Evolutionary conservation across 2,888 invertebrate genomes (phyloP), one percentile per base, ranked within the genome.

Genomic region (Trissolcus japonicus): DNA sequence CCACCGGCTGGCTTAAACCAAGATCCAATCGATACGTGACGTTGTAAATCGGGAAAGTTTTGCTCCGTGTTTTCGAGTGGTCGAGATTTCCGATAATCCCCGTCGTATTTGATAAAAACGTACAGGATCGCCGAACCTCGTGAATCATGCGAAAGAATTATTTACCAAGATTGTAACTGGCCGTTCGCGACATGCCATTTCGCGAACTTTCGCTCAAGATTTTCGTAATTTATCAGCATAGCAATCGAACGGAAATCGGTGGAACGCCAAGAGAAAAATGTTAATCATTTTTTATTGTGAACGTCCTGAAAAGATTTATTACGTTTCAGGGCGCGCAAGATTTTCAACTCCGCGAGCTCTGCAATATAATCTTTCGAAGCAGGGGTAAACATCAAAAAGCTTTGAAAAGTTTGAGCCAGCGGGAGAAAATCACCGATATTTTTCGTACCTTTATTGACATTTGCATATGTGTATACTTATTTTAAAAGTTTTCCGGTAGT

Each of bases 41-140:
- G 74, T 71, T 74, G 78, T 78, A 78, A 78, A 78, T 75, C 78
- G 71, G 74, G 63, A 75, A 78, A 78, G 75, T 78, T 78, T 71
- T 48, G 78, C 75, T 54, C 63, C 62, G 75, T 75, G 74, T 78
- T 75, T 78, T 71, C 74, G 78, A 78, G 66, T 74, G 78, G 78
- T 67, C 71, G 74, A 75, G 78, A 78, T 78, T 78, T 78, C 71
- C 75, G 78, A 74, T 78, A 78, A 72, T 54, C 60, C 60, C 54
- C 69, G 43, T 62, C 69, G 66, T 56, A 74, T 67, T 61, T 66
- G 78, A 74, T 74, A 78, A 78, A 73, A 74, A 65, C 68, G 63
- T 60, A 65, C 46, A 63, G 72, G 55, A 73, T 65, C 43, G 60
- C 48, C 35, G 41, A 41, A 60, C 54, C 66, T 46, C 72, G 57